A percentile compares a stretch with the other conserved stretches of the same genome.
Conservation (phyloP, 2,888 invertebrate species). For the Apotomis capreana region DNA sequence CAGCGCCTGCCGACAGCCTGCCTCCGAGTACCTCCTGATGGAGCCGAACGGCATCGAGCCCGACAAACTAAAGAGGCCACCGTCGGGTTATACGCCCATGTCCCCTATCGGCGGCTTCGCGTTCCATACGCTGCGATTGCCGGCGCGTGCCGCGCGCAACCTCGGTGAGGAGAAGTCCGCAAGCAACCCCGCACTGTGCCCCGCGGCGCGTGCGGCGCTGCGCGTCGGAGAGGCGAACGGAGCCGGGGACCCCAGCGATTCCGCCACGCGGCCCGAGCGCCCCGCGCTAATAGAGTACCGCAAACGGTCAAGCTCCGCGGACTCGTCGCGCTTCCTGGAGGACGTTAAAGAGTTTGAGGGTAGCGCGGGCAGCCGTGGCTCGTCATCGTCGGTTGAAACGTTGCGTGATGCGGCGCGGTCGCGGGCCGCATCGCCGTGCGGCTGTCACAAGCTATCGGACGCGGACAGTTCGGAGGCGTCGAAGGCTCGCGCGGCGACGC, state of each 20-base stretch:
- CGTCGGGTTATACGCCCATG: constrained; percentile 88
- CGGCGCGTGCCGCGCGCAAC: constrained; percentile 49
- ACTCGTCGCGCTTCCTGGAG: constrained; percentile 87
- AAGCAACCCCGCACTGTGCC: constrained; percentile 87
- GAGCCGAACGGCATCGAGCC: constrained; percentile 79
- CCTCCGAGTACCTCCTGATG: constrained; percentile 86
- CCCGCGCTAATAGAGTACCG: constrained; percentile 59
- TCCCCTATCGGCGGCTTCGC: constrained; percentile 84
- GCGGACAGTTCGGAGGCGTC: constrained; percentile 74
- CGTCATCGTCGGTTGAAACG: constrained; percentile 78
- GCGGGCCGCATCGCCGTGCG: constrained; percentile 68
- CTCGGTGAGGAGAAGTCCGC: constrained; percentile 83
- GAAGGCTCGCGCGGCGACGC: constrained; percentile 73
- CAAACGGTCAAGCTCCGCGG: constrained; percentile 89
- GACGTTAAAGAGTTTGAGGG: constrained; percentile 83
- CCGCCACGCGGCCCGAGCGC: constrained; percentile 47
- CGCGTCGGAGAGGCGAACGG: constrained; percentile 17
- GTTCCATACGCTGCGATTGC: constrained; percentile 68
- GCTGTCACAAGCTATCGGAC: constrained; percentile 67
- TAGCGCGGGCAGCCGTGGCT: constrained; percentile 70
- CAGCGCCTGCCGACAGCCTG: constrained; percentile 40
- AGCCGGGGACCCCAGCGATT: constrained; percentile 27
- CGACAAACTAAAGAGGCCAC: constrained; percentile 53
- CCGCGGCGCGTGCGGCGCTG: constrained; percentile 52
- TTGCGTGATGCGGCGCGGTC: constrained; percentile 65